Base-by-base conservation (phyloP, 2,797 vertebrate species). In the Eurystomus glaucurus region DNA sequence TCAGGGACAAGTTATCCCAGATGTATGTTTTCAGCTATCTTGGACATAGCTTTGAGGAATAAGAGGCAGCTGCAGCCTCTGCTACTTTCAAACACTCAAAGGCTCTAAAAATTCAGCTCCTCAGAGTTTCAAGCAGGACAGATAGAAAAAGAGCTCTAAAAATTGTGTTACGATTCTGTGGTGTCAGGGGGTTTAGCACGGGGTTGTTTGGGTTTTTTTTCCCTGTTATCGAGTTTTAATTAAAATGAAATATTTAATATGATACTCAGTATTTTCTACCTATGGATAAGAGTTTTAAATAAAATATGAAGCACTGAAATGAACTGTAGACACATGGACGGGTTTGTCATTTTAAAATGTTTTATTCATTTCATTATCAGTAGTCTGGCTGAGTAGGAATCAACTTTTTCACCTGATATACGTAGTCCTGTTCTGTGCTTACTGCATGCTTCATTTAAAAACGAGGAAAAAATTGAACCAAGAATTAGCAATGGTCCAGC, bases 341-440 rank as follows among this genome's bases (percentile, higher is more conserved):
- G 26, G 37, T 78, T 64, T 91, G 41, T 88, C 28, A 61, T 88
- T 94, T 92, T 81, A 58, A 78, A 81, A 95, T 93, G 41, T 86
- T 96, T 88, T 93, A 95, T 85, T 96, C 52, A 88, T 94, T 92
- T 94, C 41, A 28, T 21, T 28, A n/a, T 86, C 76, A 83, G 57
- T 29, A 84, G 29, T 84, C 45, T 85, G 55, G 85, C 41, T 85
- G 55, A 88, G 79, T 31, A 43, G 26, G 35, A 84, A 95, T 85
- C 37, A 88, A 23, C 35, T 39, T 90, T 93, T 92, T 77, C 18
- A 61, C 41, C 35, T 71, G 60, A 65, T 29, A 69, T 11, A 35
- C 43, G 7, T 48, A 48, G 43, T n/a, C 70, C 33, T 54, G 9
- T 71, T 62, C 25, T 55, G 17, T n/a, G 19, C 13, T 39, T 68